These are phyloP conservation scores for Xerus rutilus DNA, from an alignment of 2,797 vertebrate species.

Conservation along the genomic window DNA sequence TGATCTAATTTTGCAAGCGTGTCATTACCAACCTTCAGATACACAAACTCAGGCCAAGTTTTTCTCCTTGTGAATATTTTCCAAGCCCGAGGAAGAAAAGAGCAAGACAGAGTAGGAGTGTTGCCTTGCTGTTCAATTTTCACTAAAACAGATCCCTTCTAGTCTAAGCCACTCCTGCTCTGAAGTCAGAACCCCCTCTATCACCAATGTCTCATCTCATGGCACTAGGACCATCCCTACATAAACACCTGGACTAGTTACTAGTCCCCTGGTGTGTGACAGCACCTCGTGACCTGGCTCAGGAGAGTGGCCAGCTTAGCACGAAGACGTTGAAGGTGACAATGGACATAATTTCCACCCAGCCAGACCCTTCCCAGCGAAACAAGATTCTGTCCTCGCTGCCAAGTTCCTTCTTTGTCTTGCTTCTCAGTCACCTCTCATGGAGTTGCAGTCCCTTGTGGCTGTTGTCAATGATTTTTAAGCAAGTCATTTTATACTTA, in stretches of 20 bases:
- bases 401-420: not conserved
- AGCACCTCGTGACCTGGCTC: not conserved
- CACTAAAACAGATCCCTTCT: not conserved
- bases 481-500: constrained; percentile 1
- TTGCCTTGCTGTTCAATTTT: not conserved
- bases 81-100: constrained; percentile 77
- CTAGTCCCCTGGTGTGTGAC: not conserved
- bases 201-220: not conserved
- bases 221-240: not conserved
- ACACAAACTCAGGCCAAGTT: constrained; percentile 68
- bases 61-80: constrained; percentile 80
- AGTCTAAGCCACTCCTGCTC: not conserved
- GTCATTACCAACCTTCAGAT: constrained; percentile 78
- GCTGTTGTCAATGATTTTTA: not conserved
- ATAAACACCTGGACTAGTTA: not conserved
- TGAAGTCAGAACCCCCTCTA: not conserved
- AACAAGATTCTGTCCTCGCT: not conserved
- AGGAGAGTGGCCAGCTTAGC: not conserved
- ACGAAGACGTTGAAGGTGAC: not conserved
- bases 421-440: not conserved
- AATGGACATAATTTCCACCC: not conserved
- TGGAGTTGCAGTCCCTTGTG: not conserved
- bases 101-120: not conserved
- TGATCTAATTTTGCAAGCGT: constrained; percentile 85
- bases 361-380: not conserved